These are phyloP conservation scores for Diglossa cyanea DNA, from an alignment of 2,797 vertebrate species.

Conservation along the genomic window DNA sequence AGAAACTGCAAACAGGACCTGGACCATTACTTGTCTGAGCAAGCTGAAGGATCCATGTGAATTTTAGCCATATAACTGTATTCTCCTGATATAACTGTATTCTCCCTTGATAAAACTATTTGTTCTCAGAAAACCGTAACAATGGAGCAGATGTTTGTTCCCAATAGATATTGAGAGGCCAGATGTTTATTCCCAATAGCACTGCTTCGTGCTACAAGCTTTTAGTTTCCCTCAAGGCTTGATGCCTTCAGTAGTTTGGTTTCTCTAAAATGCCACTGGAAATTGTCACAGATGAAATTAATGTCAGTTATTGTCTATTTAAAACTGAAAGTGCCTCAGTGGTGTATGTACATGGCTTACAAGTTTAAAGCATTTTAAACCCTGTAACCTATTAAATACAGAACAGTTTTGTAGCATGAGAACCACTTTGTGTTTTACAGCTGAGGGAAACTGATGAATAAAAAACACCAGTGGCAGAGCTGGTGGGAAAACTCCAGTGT, in stretches of 20 bases:
- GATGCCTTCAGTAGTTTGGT: neutral
- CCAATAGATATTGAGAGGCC: neutral
- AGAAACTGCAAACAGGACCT: neutral
- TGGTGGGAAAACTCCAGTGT: neutral
- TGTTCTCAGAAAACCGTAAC: neutral
- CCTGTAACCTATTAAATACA: neutral
- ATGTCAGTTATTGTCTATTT: neutral
- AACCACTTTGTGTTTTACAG: neutral
- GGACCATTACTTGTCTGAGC: neutral
- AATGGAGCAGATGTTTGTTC: neutral
- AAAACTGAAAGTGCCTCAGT: neutral
- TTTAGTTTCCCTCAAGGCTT: neutral
- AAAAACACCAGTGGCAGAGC: neutral
- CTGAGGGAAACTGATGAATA: neutral
- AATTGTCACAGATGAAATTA: neutral
- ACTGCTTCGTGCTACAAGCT: neutral
- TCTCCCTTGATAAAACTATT: neutral
- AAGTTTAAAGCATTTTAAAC: neutral
- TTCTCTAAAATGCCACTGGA: neutral
- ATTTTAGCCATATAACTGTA: neutral
- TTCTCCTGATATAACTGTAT: neutral
- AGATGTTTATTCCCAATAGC: neutral
- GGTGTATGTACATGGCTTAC: neutral
- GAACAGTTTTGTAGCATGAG: neutral
- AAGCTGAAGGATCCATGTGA: neutral